phyloP scores from a whole-genome alignment of 92 coral and sea anemone species.

The Metridium senile region DNA sequence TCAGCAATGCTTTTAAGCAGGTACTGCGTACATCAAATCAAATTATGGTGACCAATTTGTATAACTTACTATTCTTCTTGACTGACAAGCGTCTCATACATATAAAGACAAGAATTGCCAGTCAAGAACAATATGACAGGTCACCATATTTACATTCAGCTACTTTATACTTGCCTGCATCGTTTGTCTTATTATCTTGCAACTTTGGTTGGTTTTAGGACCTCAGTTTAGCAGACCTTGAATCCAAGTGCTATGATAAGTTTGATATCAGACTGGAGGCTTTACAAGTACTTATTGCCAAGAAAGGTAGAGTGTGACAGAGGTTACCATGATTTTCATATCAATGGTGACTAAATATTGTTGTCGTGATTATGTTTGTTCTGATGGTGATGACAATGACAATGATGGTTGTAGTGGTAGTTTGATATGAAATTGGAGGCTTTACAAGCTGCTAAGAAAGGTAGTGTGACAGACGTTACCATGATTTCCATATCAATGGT shows the following conservation, averaged over 20 bases:
- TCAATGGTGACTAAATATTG: not conserved
- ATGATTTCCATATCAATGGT: not conserved
- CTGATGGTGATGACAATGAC: no score
- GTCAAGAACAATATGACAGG: no score
- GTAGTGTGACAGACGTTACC: conserved; percentile 17
- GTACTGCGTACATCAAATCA: no score
- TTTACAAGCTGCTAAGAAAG: conserved; percentile 87
- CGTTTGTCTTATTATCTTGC: not conserved
- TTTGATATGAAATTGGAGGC: conserved; percentile 80
- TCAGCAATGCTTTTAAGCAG: no score
- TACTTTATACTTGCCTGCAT: no score
- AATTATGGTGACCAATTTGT: no score
- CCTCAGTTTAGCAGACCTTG: conserved; percentile 81
- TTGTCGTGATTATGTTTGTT: no score
- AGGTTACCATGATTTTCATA: not conserved
- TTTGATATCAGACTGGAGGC: conserved; percentile 82
- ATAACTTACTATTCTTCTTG: no score
- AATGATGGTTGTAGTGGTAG: no score
- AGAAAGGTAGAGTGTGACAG: conserved; percentile 57
- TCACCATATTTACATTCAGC: no score
- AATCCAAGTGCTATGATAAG: conserved; percentile 86
- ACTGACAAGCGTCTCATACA: no score
- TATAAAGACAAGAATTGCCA: no score
- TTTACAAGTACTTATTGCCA: conserved; percentile 85
- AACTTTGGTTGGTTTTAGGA: conserved; percentile 27